Evolutionary conservation across 2,113 vertebrate species (phyloP).

Genomic region (Catharus bicknelli): DNA sequence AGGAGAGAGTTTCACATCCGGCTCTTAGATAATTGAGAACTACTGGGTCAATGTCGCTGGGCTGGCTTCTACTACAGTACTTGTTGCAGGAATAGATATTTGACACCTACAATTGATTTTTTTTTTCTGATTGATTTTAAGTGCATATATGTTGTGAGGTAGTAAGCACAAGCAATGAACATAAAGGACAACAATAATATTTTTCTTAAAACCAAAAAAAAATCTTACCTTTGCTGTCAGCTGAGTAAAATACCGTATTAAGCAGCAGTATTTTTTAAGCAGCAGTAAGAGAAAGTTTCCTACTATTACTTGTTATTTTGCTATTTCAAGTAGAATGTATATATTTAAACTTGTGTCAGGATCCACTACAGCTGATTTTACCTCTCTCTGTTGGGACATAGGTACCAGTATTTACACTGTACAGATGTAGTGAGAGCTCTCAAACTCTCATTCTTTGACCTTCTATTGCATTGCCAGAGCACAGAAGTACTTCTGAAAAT

Average conservation of each 20-base stretch:
- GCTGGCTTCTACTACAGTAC: background rate
- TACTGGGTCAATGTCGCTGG: background rate
- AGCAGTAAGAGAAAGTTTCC: background rate
- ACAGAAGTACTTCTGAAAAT: background rate
- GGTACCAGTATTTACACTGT: background rate
- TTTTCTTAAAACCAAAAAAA: background rate
- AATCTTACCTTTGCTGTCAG: background rate
- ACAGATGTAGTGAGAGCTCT: background rate
- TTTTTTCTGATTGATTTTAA: background rate
- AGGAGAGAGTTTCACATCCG: background rate
- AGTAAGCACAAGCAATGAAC: background rate
- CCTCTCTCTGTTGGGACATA: background rate
- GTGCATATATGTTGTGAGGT: background rate
- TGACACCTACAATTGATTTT: background rate
- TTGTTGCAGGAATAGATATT: background rate
- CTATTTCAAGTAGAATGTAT: background rate
- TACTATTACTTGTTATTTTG: background rate
- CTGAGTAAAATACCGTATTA: background rate
- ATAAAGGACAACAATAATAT: background rate
- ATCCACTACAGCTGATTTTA: background rate
- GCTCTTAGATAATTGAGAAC: background rate
- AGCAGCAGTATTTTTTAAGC: background rate
- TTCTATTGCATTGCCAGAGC: background rate
- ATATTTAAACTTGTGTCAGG: background rate
- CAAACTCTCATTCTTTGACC: background rate